Base-by-base conservation (phyloP, 2,888 invertebrate species). In the Hirtodrosophila cameraria region DNA sequence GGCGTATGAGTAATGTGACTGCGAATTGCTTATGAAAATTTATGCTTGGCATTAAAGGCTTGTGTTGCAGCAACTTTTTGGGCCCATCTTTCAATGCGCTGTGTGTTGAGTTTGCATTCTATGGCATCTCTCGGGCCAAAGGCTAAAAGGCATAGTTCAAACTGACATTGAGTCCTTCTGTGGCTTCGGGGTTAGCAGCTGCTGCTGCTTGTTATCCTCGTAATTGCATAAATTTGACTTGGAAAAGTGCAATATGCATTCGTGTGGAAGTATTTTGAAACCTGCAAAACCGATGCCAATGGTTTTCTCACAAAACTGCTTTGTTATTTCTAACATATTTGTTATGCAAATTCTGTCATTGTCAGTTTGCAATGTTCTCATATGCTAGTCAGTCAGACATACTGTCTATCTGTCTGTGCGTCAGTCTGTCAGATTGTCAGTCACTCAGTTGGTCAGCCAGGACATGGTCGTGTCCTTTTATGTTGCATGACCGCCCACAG, bases 321-420 rank as follows among this genome's bases (percentile, higher is more conserved):
- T 50, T 35, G 15, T 33, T 49, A 16, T 50, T 39, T 45, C 31
- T 41, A 30, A 13, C 45, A 28, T 16, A 15, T 27, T 5, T 31
- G 43, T 53, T 76, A 72, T 71, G 60, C 53, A 60, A 75, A 60
- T 58, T 25, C 46, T 53, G 43, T 8, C 41, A 45, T 45, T 76
- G 71, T 42, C 72, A 57, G 73, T 27, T n/a, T 59, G 33, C 54
- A 52, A n/a, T 53, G 25, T 39, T 45, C 49, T 16, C 65, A 46
- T 20, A 36, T 33, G 62, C 20, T 61, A 52, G 11, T 65, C 45
- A 45, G 20, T 9, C 15, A 18, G 35, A 20, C 20, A n/a, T n/a
- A n/a, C n/a, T n/a, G 42, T 8, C 53, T 11, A 16, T 43, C 27
- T 16, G 35, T 9, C 28, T 13, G n/a, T 39, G 23, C 3, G 31